phyloP scores from a whole-genome alignment of 1,140 invertebrate species.

The Magallana gigas region DNA sequence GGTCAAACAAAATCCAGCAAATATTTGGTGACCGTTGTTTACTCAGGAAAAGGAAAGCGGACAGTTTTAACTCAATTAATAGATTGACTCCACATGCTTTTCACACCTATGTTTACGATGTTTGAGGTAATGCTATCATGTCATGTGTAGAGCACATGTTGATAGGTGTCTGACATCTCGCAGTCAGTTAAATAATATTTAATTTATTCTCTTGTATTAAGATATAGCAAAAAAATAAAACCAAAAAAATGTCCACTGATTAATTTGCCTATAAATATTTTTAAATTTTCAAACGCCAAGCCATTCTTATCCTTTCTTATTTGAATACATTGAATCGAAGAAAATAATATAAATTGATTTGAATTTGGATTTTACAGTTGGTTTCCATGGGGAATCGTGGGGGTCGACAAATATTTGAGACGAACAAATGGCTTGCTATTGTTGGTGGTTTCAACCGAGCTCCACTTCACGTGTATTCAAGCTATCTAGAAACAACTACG shows the following conservation, averaged over 20 bases:
- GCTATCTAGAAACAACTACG: conserved; percentile 8
- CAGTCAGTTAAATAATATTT: neutral
- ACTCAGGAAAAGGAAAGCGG: conserved; percentile 2
- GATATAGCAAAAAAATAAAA: too few species aligned
- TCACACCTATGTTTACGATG: conserved; percentile 25
- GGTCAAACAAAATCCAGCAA: conserved; percentile 33
- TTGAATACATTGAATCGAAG: too few species aligned
- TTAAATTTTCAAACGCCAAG: too few species aligned
- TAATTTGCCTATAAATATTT: too few species aligned
- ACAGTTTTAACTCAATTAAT: conserved; percentile 29
- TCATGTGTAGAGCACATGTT: neutral
- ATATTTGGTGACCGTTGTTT: conserved; percentile 31
- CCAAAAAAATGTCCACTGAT: too few species aligned
- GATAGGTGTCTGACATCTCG: neutral
- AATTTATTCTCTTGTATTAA: neutral
- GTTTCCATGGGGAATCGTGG: conserved; percentile 1
- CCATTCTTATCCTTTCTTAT: too few species aligned
- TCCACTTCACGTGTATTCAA: neutral
- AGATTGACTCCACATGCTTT: conserved; percentile 13
- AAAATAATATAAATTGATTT: too few species aligned
- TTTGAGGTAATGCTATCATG: conserved; percentile 2
- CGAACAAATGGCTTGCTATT: conserved; percentile 9
- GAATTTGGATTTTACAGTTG: neutral
- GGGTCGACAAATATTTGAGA: neutral
- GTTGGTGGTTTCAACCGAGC: neutral